These are phyloP conservation scores for Danio aesculapii DNA, from an alignment of 2,797 vertebrate species.

Conservation along the genomic window DNA sequence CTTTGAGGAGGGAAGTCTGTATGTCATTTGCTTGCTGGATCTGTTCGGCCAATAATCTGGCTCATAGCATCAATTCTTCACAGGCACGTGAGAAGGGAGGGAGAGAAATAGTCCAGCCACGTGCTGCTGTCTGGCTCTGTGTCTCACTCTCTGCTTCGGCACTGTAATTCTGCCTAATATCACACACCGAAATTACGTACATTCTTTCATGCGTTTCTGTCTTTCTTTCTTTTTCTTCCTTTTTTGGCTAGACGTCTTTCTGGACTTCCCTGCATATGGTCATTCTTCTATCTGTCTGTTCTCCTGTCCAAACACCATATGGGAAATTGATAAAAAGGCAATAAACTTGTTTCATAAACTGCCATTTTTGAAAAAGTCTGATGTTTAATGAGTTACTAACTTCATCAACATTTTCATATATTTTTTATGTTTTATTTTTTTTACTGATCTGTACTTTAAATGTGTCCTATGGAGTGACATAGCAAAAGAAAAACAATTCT, in stretches of 20 bases:
- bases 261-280: constrained; percentile 4
- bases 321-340: not conserved
- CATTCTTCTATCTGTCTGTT: not conserved
- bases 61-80: constrained; percentile 46
- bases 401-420: too few species aligned
- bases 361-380: not conserved
- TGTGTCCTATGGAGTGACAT: too few species aligned
- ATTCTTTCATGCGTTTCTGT: constrained; percentile 9
- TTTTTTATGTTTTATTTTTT: too few species aligned
- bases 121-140: constrained; percentile 28
- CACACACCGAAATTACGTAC: constrained; percentile 16
- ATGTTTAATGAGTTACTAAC: too few species aligned
- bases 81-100: constrained; percentile 45
- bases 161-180: constrained; percentile 34
- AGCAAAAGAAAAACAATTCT: too few species aligned
- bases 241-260: constrained; percentile 29
- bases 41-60: constrained; percentile 48
- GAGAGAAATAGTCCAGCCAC: constrained; percentile 44
- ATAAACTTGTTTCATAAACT: not conserved
- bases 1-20: constrained; percentile 44
- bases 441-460: too few species aligned
- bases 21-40: constrained; percentile 46
- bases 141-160: constrained; percentile 10
- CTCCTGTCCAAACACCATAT: not conserved
- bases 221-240: constrained; percentile 29